phyloP scores from a whole-genome alignment of 2,888 invertebrate species.

The Fabriciana adippe region DNA sequence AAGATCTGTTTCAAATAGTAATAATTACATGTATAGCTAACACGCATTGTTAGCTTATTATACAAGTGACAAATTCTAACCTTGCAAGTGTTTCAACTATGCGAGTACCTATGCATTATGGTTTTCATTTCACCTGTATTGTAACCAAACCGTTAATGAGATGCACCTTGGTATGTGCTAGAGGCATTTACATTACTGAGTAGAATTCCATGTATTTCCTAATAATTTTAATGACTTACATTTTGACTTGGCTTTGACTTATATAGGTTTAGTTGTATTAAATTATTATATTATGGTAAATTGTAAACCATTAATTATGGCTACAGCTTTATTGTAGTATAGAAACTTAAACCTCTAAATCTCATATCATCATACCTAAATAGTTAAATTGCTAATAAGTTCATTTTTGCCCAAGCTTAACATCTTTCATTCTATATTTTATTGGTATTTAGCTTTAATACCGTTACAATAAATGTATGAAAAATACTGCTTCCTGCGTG shows the following conservation, averaged over 20 bases:
- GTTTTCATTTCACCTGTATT: constrained; percentile 20
- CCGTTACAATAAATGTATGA: no score
- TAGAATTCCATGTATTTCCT: constrained; percentile 41
- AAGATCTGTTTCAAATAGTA: not conserved
- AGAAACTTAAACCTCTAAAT: no score
- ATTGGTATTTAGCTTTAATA: no score
- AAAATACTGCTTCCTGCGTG: no score
- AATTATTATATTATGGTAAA: not conserved
- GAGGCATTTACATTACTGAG: constrained; percentile 58
- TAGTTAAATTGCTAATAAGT: no score
- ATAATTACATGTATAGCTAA: not conserved
- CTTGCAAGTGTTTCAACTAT: constrained; percentile 7
- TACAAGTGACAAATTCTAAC: not conserved
- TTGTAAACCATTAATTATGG: no score
- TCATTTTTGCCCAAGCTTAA: no score
- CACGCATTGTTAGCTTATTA: not conserved
- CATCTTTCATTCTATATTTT: no score
- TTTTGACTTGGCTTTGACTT: no score
- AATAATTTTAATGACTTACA: constrained; percentile 26
- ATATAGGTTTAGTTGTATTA: not conserved
- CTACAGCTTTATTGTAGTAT: no score
- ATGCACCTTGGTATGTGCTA: constrained; percentile 43
- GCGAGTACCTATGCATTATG: constrained; percentile 12
- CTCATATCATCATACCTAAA: no score
- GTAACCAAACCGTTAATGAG: constrained; percentile 20